A percentile compares a stretch with the other conserved stretches of the same genome.
Evolutionary conservation across 2,797 vertebrate genomes (phyloP).

Genomic region (Aviceda leuphotes): DNA sequence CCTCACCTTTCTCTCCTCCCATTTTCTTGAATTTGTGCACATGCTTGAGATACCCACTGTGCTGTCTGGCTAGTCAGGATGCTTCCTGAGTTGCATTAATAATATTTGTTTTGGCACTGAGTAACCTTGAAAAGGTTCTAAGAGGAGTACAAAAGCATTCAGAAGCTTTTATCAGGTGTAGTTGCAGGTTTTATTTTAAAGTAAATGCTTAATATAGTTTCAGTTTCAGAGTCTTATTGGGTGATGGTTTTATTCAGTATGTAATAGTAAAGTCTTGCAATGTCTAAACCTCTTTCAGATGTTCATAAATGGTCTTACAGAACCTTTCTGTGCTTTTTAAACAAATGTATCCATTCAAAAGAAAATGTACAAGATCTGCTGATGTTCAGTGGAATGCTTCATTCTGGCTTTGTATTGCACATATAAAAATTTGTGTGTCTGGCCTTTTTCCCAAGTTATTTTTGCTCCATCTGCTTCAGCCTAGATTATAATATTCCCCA

Average conservation of each 20-base stretch:
- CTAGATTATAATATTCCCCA: neutral
- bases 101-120: constrained; percentile 62
- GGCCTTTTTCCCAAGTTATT: neutral
- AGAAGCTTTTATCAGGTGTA: constrained; percentile 61
- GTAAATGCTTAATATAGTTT: constrained; percentile 50
- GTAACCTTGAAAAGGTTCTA: constrained; percentile 47
- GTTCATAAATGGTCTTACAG: neutral
- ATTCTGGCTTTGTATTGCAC: constrained; percentile 1
- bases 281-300: constrained; percentile 4
- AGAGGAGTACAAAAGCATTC: constrained; percentile 52
- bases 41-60: neutral
- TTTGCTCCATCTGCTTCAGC: neutral
- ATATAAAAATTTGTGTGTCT: neutral
- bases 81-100: constrained; percentile 40
- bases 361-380: neutral
- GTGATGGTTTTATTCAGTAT: neutral
- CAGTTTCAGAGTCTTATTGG: neutral
- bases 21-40: neutral
- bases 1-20: neutral
- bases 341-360: neutral
- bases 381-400: neutral
- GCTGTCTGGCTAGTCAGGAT: constrained; percentile 21
- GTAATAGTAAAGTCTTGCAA: neutral
- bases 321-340: neutral
- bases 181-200: constrained; percentile 58